Conservation (phyloP, 2,113 vertebrate species). For the Salvelinus sp. region DNA sequence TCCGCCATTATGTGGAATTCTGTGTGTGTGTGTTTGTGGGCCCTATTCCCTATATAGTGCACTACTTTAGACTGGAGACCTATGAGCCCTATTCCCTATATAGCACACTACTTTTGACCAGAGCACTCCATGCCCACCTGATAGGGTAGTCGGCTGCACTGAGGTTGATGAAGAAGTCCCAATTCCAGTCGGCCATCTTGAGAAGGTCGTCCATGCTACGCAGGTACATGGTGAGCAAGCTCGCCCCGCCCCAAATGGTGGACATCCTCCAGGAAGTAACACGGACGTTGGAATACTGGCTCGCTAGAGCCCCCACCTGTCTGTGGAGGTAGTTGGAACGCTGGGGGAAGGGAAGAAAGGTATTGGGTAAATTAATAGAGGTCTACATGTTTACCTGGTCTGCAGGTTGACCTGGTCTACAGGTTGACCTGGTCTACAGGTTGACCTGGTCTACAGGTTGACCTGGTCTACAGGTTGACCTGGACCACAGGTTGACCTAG, state of each 20-base stretch:
- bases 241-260: constrained; percentile 98
- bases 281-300: constrained; percentile 84
- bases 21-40: too few relatives aligned
- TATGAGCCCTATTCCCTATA: too few relatives aligned
- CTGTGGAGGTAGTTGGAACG: constrained; percentile 91
- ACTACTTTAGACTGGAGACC: too few relatives aligned
- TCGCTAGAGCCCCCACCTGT: constrained; percentile 82
- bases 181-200: constrained; percentile 91
- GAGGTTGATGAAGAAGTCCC: constrained; percentile 99
- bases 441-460: rapidly evolving
- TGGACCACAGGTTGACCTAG: too few relatives aligned
- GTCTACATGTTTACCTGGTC: too few relatives aligned
- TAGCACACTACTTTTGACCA: too few relatives aligned
- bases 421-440: too few relatives aligned
- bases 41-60: too few relatives aligned
- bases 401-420: rapidly evolving
- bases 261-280: constrained; percentile 95
- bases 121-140: constrained; percentile 72
- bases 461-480: too few relatives aligned
- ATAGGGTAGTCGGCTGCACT: constrained; percentile 96
- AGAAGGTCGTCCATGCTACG: constrained; percentile 93
- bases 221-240: constrained; percentile 91
- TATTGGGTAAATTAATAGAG: too few relatives aligned
- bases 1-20: too few relatives aligned
- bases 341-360: constrained; percentile 56